Conservation (phyloP, 2,113 vertebrate species). For the Odontophorus gujanensis region DNA sequence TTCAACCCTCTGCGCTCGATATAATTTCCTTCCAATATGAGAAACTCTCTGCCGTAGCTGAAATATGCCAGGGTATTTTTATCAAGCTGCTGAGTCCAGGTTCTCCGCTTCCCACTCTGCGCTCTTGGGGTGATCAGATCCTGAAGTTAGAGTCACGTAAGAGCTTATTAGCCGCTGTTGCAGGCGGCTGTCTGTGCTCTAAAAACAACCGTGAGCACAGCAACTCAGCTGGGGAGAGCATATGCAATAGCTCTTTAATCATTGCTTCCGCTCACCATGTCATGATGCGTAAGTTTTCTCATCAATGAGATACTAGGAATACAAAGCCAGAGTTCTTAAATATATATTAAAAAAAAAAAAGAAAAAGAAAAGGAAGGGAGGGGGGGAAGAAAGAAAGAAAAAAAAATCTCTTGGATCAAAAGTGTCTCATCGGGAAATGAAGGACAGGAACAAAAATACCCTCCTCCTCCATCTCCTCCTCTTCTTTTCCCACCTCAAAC, state of each 20-base stretch:
- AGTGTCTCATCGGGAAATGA: conserved; percentile 55
- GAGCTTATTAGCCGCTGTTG: conserved; percentile 68
- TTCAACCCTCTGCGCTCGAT: not conserved
- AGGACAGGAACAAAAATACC: conserved; percentile 61
- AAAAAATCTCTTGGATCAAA: conserved; percentile 21
- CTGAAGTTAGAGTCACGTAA: conserved; percentile 32
- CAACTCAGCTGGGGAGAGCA: conserved; percentile 60
- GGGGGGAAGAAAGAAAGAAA: not conserved
- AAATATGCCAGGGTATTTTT: conserved; percentile 33
- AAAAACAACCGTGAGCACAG: conserved; percentile 58
- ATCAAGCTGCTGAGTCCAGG: conserved; percentile 31
- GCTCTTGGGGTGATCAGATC: conserved; percentile 65
- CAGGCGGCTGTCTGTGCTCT: conserved; percentile 51
- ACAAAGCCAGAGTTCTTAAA: conserved; percentile 41
- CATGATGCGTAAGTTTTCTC: conserved; percentile 38
- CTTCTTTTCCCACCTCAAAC: conserved; percentile 57
- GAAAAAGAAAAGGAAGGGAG: not conserved
- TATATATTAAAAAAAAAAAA: not conserved
- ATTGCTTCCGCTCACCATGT: conserved; percentile 58
- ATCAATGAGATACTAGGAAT: conserved; percentile 41
- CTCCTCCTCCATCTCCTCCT: conserved; percentile 62
- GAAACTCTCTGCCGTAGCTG: conserved; percentile 2
- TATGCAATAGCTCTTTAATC: conserved; percentile 55
- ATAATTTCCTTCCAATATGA: conserved; percentile 43
- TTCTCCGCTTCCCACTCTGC: conserved; percentile 49